Evolutionary conservation across 2,113 vertebrate species (phyloP), one percentile per base, ranked within the genome.

Genomic region (Eulacestoma nigropectus): DNA sequence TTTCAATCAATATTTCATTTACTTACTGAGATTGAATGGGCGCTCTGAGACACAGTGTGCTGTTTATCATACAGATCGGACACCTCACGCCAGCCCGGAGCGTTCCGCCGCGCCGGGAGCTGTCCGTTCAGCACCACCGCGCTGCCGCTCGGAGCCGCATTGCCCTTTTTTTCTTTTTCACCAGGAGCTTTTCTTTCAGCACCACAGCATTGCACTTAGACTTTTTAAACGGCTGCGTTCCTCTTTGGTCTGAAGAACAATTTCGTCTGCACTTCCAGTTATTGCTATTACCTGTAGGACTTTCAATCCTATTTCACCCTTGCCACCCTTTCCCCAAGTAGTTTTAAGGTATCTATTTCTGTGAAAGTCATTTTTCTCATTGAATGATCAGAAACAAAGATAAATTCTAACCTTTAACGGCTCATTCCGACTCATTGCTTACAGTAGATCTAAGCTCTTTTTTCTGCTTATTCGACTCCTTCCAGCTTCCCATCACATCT

Each of bases 1-100:
- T 98, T 98, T 98, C 98, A 98, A 98, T 98, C 98, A 98, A 98
- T 98, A 98, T 98, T 98, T 98, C 98, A 98, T 98, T 98, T 98
- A 98, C 98, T 98, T 98, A 98, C 98, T 98, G 98, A 98, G 98
- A 98, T 98, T 98, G 98, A 98, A 98, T 98, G 98, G 98, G 98
- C 97, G 98, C 98, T 98, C 98, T 98, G 98, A 98, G 98, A 98
- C 98, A 98, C 98, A 98, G 98, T 98, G 98, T 98, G 98, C 98
- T 98, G 98, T 98, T 98, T 98, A 98, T 98, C 98, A 98, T 98
- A 98, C 98, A 98, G 98, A 98, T 98, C 98, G 98, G 98, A 98
- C 98, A 97, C 98, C 98, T 98, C 98, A 98, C 98, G 98, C 97
- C 98, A 97, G 98, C 98, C 98, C 97, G 98, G 98, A 98, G 96